phyloP scores from a whole-genome alignment of 2,888 invertebrate species.

The Frankliniella intonsa region DNA sequence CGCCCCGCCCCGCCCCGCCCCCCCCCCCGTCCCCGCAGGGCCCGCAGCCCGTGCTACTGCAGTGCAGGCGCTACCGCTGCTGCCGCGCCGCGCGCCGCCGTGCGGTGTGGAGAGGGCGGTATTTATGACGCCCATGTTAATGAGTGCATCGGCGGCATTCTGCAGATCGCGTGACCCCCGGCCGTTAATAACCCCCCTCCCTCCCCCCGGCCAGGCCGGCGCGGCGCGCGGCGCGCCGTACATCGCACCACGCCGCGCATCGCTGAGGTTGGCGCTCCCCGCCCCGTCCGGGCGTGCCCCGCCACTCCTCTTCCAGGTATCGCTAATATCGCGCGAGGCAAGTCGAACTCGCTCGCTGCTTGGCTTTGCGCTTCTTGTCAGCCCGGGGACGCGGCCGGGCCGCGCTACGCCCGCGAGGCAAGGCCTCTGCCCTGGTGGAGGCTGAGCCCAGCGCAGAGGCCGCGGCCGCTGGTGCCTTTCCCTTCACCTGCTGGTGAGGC shows the following conservation, averaged over 20 bases:
- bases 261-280: neutral
- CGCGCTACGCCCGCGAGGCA: too few species aligned
- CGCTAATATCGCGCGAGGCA: neutral
- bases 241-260: neutral
- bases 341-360: too few species aligned
- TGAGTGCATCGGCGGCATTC: conserved; percentile 25
- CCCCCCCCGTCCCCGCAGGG: too few species aligned
- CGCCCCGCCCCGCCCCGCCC: too few species aligned
- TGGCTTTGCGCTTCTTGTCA: too few species aligned
- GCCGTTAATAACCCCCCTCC: conserved; percentile 19
- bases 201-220: neutral
- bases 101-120: conserved; percentile 12
- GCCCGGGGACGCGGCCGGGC: too few species aligned
- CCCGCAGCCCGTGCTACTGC: too few species aligned
- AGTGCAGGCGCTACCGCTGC: neutral
- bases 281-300: neutral
- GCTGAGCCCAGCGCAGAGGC: too few species aligned
- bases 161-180: conserved; percentile 18
- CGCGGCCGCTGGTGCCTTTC: neutral
- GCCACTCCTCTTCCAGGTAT: neutral
- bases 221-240: neutral
- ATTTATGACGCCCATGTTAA: conserved; percentile 26
- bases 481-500: too few species aligned
- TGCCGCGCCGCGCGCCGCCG: neutral
- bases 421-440: too few species aligned